Percentiles rank a stretch among this genome's conserved stretches.
Evolutionary conservation across 2,113 vertebrate species (phyloP).

Genomic region (Chrysemys picta): DNA sequence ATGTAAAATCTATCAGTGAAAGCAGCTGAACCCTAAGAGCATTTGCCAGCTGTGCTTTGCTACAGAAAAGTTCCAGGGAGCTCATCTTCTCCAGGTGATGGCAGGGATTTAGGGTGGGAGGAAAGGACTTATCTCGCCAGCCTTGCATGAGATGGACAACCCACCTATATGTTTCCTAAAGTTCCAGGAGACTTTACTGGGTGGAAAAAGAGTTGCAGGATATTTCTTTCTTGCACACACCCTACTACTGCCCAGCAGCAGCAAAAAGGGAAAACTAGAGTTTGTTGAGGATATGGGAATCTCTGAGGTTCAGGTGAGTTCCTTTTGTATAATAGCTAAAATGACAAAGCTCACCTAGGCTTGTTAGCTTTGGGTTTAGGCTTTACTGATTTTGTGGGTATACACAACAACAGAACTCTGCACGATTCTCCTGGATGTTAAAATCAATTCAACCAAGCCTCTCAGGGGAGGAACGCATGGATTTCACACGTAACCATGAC

Average conservation of each 20-base stretch:
- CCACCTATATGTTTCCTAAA: not conserved
- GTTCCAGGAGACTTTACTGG: not conserved
- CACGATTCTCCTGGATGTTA: accelerated
- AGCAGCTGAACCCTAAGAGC: not conserved
- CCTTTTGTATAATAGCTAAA: not conserved
- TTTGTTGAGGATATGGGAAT: not conserved
- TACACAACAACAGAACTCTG: not conserved
- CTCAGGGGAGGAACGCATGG: not conserved
- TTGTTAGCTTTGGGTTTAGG: not conserved
- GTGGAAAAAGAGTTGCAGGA: not conserved
- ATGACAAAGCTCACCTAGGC: not conserved
- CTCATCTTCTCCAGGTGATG: not conserved
- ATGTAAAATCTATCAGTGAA: not conserved
- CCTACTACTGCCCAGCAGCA: not conserved
- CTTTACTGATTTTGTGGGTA: too few species aligned
- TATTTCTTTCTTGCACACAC: not conserved
- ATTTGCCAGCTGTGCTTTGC: not conserved
- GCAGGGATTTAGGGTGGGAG: not conserved
- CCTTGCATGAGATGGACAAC: not conserved
- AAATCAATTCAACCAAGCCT: not conserved
- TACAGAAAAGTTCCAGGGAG: not conserved
- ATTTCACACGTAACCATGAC: not conserved
- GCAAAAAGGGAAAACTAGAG: not conserved
- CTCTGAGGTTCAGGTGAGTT: not conserved
- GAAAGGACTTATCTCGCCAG: not conserved